These are phyloP conservation scores for Collichthys lucidus DNA, from an alignment of 2,113 vertebrate species.

Conservation along the genomic window DNA sequence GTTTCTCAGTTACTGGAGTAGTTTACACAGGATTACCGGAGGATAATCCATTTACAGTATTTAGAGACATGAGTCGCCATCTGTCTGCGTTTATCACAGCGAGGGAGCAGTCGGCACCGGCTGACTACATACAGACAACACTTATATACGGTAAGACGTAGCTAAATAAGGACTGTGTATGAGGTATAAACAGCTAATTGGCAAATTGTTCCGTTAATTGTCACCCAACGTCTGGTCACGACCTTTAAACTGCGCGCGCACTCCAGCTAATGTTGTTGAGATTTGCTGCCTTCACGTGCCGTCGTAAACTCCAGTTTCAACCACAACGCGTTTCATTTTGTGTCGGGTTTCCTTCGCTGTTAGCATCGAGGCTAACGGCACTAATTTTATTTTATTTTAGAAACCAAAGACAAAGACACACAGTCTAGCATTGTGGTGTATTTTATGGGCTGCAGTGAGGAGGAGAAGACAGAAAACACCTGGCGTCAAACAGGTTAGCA, in stretches of 20 bases:
- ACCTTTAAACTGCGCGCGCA: conserved; percentile 66
- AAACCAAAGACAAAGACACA: too few species aligned
- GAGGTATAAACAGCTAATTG: background rate
- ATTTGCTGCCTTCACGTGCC: conserved; percentile 37
- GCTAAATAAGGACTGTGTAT: too few species aligned
- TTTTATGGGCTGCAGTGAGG: background rate
- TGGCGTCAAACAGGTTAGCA: background rate
- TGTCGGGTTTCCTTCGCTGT: background rate
- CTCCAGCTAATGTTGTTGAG: conserved; percentile 11
- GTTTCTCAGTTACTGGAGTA: conserved; percentile 73
- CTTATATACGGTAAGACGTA: background rate
- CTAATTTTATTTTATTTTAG: background rate
- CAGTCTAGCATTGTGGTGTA: background rate
- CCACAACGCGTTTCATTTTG: fast-evolving
- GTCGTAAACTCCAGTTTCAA: background rate
- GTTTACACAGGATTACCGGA: conserved; percentile 83
- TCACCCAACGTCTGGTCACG: background rate
- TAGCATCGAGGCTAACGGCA: background rate
- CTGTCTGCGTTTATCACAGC: conserved; percentile 78
- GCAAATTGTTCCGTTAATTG: background rate
- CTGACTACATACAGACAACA: conserved; percentile 32
- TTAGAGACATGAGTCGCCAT: conserved; percentile 84
- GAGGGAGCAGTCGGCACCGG: conserved; percentile 59
- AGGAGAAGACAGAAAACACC: background rate
- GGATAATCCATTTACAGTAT: conserved; percentile 84